Conservation (phyloP, 2,888 invertebrate species). For the Ypsolopha scabrella region DNA sequence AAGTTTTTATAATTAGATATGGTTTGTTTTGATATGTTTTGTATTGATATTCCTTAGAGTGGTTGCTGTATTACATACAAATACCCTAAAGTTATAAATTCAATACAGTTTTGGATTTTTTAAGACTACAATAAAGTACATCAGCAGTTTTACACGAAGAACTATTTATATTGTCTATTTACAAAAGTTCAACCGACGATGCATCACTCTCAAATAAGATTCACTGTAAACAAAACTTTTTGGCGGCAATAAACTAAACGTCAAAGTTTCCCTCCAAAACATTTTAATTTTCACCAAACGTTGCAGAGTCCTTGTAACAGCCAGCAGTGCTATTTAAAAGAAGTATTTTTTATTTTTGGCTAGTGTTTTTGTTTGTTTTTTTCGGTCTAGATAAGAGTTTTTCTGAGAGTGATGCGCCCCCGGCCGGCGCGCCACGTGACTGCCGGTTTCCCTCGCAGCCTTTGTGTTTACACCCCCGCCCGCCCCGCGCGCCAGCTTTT, state of each 20-base stretch:
- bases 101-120: constrained; percentile 27
- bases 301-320: not conserved
- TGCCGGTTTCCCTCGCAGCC: constrained; percentile 45
- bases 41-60: constrained; percentile 67
- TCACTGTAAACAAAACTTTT: too few relatives aligned
- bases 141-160: not conserved
- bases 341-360: not conserved
- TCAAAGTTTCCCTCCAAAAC: constrained; percentile 1
- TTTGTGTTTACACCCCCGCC: constrained; percentile 60
- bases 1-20: constrained; percentile 21
- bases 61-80: constrained; percentile 55
- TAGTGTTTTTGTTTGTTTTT: constrained; percentile 11
- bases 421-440: constrained; percentile 67
- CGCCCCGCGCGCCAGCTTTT: constrained; percentile 12
- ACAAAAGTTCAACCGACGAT: constrained; percentile 3
- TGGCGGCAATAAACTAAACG: not conserved
- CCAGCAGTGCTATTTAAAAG: not conserved
- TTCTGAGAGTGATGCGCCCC: constrained; percentile 62
- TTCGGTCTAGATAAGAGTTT: constrained; percentile 12
- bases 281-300: not conserved
- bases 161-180: not conserved
- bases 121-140: not conserved
- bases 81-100: constrained; percentile 34
- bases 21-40: constrained; percentile 59
- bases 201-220: constrained; percentile 6